Conservation (phyloP, 2,113 vertebrate species). For the Ursus arctos region DNA sequence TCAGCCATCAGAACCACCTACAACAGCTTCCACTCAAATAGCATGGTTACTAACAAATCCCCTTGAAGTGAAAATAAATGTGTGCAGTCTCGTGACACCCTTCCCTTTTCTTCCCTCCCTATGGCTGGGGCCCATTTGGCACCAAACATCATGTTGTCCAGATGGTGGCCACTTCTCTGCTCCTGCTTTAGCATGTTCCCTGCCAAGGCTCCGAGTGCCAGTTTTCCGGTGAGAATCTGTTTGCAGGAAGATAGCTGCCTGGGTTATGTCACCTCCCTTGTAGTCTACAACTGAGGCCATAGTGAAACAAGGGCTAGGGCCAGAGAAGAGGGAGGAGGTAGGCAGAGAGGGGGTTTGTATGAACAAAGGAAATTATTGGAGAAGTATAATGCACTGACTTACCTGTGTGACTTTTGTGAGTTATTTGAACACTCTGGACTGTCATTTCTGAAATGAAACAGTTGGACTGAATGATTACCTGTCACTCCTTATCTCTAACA, state of each 20-base stretch:
- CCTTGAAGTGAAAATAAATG: slow-evolving; percentile 70
- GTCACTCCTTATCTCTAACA: not conserved
- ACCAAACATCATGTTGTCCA: slow-evolving; percentile 76
- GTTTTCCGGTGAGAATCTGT: slow-evolving; percentile 84
- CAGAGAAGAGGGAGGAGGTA: not conserved
- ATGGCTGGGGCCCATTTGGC: slow-evolving; percentile 80
- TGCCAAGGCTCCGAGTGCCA: slow-evolving; percentile 80
- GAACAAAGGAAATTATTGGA: not conserved
- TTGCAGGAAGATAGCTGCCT: slow-evolving; percentile 81
- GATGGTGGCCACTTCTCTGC: slow-evolving; percentile 85
- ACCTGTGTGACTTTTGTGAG: not conserved
- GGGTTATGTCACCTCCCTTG: slow-evolving; percentile 66
- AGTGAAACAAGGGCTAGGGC: not conserved
- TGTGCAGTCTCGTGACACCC: slow-evolving; percentile 48
- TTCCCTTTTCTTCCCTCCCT: slow-evolving; percentile 51
- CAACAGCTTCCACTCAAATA: slow-evolving; percentile 56
- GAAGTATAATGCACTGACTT: not conserved
- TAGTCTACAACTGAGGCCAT: not conserved
- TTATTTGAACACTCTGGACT: not conserved
- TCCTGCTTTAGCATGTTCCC: slow-evolving; percentile 78
- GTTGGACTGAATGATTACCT: not conserved
- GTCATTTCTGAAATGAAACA: not conserved
- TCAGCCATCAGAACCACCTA: slow-evolving; percentile 74
- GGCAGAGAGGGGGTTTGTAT: not conserved
- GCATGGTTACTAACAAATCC: slow-evolving; percentile 68